Evolutionary conservation across 2,888 invertebrate species (phyloP).

Genomic region (Cataglyphis albicans): DNA sequence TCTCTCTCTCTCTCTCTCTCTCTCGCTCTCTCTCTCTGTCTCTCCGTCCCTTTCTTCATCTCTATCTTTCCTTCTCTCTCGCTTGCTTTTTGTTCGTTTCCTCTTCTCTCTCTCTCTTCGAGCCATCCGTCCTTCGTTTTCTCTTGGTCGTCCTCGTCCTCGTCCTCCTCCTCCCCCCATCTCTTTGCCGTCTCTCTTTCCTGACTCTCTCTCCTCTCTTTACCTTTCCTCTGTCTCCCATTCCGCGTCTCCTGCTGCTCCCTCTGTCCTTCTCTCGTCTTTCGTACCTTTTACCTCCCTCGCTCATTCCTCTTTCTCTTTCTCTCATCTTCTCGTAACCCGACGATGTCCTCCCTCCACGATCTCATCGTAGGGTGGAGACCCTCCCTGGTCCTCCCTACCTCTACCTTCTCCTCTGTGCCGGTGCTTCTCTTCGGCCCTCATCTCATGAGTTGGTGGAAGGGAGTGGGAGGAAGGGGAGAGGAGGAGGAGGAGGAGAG

Average conservation of each 20-base stretch:
- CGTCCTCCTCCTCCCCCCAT: constrained; percentile 53
- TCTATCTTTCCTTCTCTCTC: constrained; percentile 72
- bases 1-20: constrained; percentile 52
- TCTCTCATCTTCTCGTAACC: constrained; percentile 73
- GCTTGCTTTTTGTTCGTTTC: constrained; percentile 70
- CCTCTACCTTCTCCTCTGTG: constrained; percentile 53
- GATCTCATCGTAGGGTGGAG: constrained; percentile 73
- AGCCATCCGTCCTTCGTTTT: constrained; percentile 67
- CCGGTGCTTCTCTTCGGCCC: constrained; percentile 56
- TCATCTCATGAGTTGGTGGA: constrained; percentile 58
- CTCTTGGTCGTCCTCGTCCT: constrained; percentile 59
- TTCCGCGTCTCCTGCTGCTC: constrained; percentile 37
- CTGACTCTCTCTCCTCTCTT: constrained; percentile 54
- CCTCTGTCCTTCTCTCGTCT: constrained; percentile 61
- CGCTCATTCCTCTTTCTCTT: constrained; percentile 42
- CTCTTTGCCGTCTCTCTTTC: constrained; percentile 49
- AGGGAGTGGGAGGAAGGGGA: constrained; percentile 56
- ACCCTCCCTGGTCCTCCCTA: constrained; percentile 69
- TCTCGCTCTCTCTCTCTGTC: constrained; percentile 46
- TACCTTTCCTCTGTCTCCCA: constrained; percentile 50
- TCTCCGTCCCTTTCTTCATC: constrained; percentile 42
- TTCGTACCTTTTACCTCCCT: constrained; percentile 56
- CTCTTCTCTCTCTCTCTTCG: constrained; percentile 68
- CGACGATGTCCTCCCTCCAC: constrained; percentile 79
- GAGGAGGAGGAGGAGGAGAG: constrained; percentile 51